Evolutionary conservation across 2,888 invertebrate genomes (phyloP).

Genomic region (Eupithecia subumbrata): DNA sequence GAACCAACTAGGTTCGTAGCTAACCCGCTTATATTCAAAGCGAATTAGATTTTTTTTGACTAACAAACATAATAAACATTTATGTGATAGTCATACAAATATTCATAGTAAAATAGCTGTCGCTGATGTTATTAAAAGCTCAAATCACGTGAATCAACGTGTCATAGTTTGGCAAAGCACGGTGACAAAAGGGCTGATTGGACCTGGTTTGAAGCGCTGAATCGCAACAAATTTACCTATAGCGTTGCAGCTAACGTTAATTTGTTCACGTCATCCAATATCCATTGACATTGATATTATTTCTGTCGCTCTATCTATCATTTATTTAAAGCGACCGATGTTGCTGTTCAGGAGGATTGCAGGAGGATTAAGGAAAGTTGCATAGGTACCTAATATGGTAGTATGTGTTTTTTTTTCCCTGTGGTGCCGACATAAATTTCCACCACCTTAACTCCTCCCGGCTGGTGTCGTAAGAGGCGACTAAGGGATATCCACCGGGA

Average conservation of each 20-base stretch:
- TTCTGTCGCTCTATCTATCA: not conserved
- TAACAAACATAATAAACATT: no score
- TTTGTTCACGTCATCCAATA: slow-evolving; percentile 9
- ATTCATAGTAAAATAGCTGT: not conserved
- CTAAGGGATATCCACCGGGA: no score
- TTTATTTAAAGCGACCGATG: not conserved
- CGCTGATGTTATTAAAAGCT: slow-evolving; percentile 17
- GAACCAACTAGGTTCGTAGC: no score
- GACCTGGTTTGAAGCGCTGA: slow-evolving; percentile 52
- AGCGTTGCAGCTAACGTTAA: slow-evolving; percentile 6
- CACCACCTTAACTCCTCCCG: no score
- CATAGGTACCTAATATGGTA: no score
- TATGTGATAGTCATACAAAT: not conserved
- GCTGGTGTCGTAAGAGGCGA: no score
- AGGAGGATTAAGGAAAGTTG: no score
- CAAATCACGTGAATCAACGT: slow-evolving; percentile 3
- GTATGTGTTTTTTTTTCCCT: no score
- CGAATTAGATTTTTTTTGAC: no score
- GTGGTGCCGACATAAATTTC: no score
- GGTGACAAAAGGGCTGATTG: slow-evolving; percentile 57
- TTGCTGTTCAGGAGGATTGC: no score
- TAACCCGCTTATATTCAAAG: no score
- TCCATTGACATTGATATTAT: not conserved
- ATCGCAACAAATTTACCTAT: slow-evolving; percentile 57
- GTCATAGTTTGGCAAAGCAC: not conserved